Evolutionary conservation across 2,888 invertebrate genomes (phyloP), one percentile per base, ranked within the genome.

Genomic region (Lycia hirtaria): DNA sequence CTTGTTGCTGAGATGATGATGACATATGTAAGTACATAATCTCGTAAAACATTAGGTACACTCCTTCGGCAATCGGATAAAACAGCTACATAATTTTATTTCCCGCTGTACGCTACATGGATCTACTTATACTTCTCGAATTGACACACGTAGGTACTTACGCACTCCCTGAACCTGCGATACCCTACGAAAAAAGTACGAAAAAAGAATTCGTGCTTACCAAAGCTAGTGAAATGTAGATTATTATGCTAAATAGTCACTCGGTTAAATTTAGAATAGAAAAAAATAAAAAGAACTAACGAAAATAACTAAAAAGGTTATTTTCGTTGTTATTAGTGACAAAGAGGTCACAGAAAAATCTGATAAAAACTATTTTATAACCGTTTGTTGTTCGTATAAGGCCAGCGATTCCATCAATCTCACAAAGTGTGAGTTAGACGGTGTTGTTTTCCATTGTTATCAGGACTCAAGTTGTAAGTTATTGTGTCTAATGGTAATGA

Each of bases 341-440:
- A 60, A 60, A 64, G 58, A 67, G 63, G 63, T 63, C 65, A 62
- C 56, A 61, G 65, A 65, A 58, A 72, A 78, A 83, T 85, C 85
- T 74, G 85, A 85, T 85, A 81, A 83, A 75, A 74, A 61, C 73
- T 78, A 76, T 82, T 85, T 83, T 85, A 83, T 81, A 81, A 80
- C 77, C 79, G 74, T 80, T 83, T 80, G 75, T 79, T 78, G 64
- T 76, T 78, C 77, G 77, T 78, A 81, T 80, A 80, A 77, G 78
- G 76, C 74, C 60, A 62, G 68, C 73, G 76, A 80, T 81, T 80
- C 77, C 81, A 83, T 85, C 83, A 84, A 81, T 83, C 82, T 80
- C 76, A 72, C 75, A 67, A 71, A 80, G 80, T 78, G 79, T 83
- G 76, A 79, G 68, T 73, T 76, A 78, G 75, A 73, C 73, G 67